Conservation (phyloP, 2,113 vertebrate species). For the Peromyscus leucopus region DNA sequence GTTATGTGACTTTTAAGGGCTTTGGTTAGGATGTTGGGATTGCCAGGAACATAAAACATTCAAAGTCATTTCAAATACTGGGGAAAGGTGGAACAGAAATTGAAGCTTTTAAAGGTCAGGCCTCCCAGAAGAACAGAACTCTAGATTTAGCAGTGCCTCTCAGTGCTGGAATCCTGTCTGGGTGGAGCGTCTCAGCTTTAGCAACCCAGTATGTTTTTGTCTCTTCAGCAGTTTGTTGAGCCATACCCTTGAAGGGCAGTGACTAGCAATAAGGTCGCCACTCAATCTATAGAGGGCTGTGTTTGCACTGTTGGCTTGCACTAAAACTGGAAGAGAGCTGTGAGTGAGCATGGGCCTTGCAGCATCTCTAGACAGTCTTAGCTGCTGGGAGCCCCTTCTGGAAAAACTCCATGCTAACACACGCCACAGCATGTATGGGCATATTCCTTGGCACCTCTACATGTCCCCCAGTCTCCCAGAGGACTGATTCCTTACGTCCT, state of each 20-base stretch:
- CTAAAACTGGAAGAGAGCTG: not conserved
- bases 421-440: not conserved
- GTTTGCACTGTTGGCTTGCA: not conserved
- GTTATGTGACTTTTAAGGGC: slow-evolving; percentile 7
- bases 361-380: not conserved
- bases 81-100: slow-evolving; percentile 20
- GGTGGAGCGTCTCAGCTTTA: not conserved
- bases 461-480: not conserved
- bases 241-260: not conserved
- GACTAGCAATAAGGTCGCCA: not conserved
- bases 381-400: not conserved
- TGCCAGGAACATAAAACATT: slow-evolving; percentile 23
- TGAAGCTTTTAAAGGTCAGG: not conserved
- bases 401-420: not conserved
- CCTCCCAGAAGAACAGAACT: not conserved
- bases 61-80: not conserved
- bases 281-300: not conserved
- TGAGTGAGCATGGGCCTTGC: not conserved
- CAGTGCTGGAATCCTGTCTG: not conserved
- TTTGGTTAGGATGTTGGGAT: slow-evolving; percentile 39
- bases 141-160: not conserved
- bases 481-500: not conserved
- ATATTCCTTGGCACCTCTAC: not conserved
- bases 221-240: not conserved
- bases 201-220: not conserved